These are phyloP conservation scores for Dicyrtomina minuta DNA, from an alignment of 2,888 invertebrate genomes.

Conservation along the genomic window DNA sequence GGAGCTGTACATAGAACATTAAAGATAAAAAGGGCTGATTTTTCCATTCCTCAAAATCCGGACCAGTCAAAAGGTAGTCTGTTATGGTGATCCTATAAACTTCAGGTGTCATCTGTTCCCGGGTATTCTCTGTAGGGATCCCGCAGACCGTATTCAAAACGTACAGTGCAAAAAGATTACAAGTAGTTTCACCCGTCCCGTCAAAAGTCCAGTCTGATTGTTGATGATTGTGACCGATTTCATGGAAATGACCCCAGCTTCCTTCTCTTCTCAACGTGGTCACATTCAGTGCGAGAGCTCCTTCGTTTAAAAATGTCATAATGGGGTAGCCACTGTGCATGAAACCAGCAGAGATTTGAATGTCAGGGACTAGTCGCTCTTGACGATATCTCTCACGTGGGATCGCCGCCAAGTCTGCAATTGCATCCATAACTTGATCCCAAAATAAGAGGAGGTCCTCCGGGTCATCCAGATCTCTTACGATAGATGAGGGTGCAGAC, in stretches of 20 bases:
- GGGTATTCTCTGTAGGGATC: slow-evolving; percentile 8
- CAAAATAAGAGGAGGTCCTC: slow-evolving; percentile 30
- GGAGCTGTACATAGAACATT: slow-evolving; percentile 31
- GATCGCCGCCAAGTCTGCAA: slow-evolving; percentile 34
- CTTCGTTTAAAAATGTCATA: slow-evolving; percentile 22
- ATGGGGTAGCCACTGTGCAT: slow-evolving; percentile 40
- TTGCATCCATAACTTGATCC: slow-evolving; percentile 35
- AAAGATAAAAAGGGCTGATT: slow-evolving; percentile 25
- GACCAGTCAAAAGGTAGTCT: slow-evolving; percentile 16
- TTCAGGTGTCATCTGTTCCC: slow-evolving; percentile 10
- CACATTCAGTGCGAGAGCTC: slow-evolving; percentile 17
- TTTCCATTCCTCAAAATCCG: slow-evolving; percentile 20
- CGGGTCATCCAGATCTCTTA: slow-evolving; percentile 29
- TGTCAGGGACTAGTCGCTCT: slow-evolving; percentile 33
- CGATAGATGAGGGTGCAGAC: slow-evolving; percentile 8
- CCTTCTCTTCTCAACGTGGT: slow-evolving; percentile 13
- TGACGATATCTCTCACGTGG: slow-evolving; percentile 17
- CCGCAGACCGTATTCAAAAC: slow-evolving; percentile 31
- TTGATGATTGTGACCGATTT: slow-evolving; percentile 38
- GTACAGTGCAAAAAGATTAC: slow-evolving; percentile 36
- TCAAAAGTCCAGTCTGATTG: slow-evolving; percentile 29
- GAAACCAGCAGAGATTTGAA: slow-evolving; percentile 34
- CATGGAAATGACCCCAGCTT: slow-evolving; percentile 38
- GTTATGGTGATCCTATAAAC: neutral
- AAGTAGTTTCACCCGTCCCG: slow-evolving; percentile 31